A percentile compares a stretch with the other conserved stretches of the same genome.
These are phyloP conservation scores for Eulithis prunata DNA, from an alignment of 2,888 invertebrate species.

Conservation along the genomic window DNA sequence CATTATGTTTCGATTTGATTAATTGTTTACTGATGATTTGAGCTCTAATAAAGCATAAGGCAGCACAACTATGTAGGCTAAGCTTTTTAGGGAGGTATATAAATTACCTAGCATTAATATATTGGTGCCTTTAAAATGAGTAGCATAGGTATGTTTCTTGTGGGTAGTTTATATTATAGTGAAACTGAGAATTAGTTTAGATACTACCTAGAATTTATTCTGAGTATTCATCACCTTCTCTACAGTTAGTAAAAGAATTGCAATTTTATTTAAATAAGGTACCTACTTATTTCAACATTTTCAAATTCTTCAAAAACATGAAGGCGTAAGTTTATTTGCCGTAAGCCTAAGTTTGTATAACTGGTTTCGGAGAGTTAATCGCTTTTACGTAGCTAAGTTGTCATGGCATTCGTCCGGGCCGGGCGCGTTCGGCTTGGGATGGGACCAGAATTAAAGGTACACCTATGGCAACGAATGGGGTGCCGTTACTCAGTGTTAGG, in stretches of 20 bases:
- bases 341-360: slow-evolving; percentile 26
- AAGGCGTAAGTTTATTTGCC: background rate
- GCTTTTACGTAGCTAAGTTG: slow-evolving; percentile 40
- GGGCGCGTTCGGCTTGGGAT: slow-evolving; percentile 32
- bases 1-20: slow-evolving; percentile 15
- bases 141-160: too few relatives aligned
- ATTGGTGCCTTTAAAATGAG: too few relatives aligned
- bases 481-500: slow-evolving; percentile 25
- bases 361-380: slow-evolving; percentile 43
- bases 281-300: too few relatives aligned
- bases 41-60: slow-evolving; percentile 6
- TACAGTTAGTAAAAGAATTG: too few relatives aligned
- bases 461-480: slow-evolving; percentile 26
- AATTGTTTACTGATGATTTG: slow-evolving; percentile 6
- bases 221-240: too few relatives aligned
- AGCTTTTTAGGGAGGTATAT: too few relatives aligned
- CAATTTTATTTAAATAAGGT: too few relatives aligned
- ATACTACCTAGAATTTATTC: too few relatives aligned
- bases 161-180: too few relatives aligned
- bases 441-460: slow-evolving; percentile 28
- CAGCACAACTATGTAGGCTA: too few relatives aligned
- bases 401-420: slow-evolving; percentile 38
- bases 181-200: too few relatives aligned
- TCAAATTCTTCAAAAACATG: background rate
- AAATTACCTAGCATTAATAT: too few relatives aligned